Base-by-base conservation (phyloP, 2,797 vertebrate species). In the Microchirus variegatus region DNA sequence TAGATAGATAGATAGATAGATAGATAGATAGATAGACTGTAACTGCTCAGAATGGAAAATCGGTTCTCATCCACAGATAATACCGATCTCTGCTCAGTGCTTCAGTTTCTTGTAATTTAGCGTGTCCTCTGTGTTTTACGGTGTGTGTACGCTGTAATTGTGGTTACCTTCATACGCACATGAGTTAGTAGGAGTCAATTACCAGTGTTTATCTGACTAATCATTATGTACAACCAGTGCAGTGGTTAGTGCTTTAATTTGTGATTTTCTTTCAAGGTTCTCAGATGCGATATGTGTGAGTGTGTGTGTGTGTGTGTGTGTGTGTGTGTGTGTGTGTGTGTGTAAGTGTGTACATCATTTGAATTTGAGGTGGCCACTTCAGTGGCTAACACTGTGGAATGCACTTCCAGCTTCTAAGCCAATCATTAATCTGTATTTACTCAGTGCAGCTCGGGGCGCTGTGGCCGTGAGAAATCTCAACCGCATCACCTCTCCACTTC, bases 351-450 rank as follows among this genome's bases (percentile, higher is more conserved):
- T 59, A 18, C 54, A 67, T 71, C 41, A 53, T 75, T 63, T 64
- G 14, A 59, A 38, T 59, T 53, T 17, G 41, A 56, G 47, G 60
- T 59, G 59, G 63, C 55, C 46, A 57, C 43, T 50, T 50, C 70
- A 70, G 78, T 70, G 58, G 63, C 70, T 82, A 61, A 70, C 75
- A 74, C 58, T 59, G 40, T 66, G 86, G 85, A 89, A 90, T 90
- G 84, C 38, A 81, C 82, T 85, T 89, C 83, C 82, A 63, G 50
- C 59, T 63, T 78, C 63, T 81, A 52, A 62, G 75, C 78, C 81
- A 90, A 90, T 91, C 76, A 91, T 92, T 91, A 88, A 91, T 92
- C 82, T 83, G 67, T 91, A 84, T 91, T 90, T 91, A 84, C 79
- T 84, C 81, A 89, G 78, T 38, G 80, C 75, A 40, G 80, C 73